These are phyloP conservation scores for Callitettix versicolor DNA, from an alignment of 1,140 invertebrate genomes.

Conservation along the genomic window DNA sequence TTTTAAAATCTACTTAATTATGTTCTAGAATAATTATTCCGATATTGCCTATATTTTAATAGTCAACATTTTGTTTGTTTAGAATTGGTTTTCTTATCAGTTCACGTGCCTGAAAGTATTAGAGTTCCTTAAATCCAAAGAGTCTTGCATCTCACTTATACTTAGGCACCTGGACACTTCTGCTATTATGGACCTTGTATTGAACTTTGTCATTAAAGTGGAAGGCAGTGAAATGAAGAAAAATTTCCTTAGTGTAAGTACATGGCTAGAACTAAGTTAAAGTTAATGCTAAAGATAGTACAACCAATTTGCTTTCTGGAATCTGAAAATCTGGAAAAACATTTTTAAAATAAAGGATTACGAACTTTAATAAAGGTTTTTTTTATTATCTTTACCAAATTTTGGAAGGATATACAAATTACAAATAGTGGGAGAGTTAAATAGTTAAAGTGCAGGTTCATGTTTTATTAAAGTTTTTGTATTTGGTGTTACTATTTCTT, in stretches of 20 bases:
- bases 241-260: slow-evolving; percentile 71
- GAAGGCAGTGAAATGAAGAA: slow-evolving; percentile 65
- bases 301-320: neutral
- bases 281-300: no score
- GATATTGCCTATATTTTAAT: no score
- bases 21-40: no score
- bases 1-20: no score
- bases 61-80: slow-evolving; percentile 20
- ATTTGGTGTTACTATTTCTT: no score
- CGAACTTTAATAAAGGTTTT: neutral
- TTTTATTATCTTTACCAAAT: neutral
- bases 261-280: no score
- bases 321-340: neutral
- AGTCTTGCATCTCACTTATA: slow-evolving; percentile 75
- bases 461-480: no score
- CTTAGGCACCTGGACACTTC: slow-evolving; percentile 86
- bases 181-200: slow-evolving; percentile 87
- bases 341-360: neutral
- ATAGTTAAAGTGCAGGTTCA: no score
- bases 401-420: no score
- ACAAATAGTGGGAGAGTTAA: no score
- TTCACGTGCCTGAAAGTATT: slow-evolving; percentile 80
- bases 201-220: slow-evolving; percentile 77
- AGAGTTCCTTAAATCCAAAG: slow-evolving; percentile 77
- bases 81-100: slow-evolving; percentile 88